phyloP scores from a whole-genome alignment of 2,113 vertebrate species.

The Tautogolabrus adspersus region DNA sequence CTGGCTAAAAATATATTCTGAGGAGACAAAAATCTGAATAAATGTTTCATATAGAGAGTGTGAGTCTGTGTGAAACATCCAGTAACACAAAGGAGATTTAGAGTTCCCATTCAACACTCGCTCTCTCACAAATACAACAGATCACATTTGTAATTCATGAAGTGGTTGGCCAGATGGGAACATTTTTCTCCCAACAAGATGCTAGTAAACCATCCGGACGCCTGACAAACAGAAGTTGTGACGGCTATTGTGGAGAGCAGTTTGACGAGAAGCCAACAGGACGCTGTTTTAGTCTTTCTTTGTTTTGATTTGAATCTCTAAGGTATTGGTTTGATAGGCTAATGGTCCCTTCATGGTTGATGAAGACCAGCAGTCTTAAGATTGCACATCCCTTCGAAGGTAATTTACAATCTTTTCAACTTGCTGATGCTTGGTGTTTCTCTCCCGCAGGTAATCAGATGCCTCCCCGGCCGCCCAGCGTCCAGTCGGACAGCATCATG shows the following conservation, averaged over 20 bases:
- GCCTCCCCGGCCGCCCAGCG: slow-evolving; percentile 96
- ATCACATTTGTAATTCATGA: slow-evolving; percentile 61
- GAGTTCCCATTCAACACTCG: slow-evolving; percentile 42
- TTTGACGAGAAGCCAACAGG: background rate
- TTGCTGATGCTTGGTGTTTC: background rate
- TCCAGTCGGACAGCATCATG: slow-evolving; percentile 95
- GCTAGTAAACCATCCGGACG: slow-evolving; percentile 27
- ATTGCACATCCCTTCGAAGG: no score
- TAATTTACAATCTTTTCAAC: background rate
- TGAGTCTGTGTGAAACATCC: slow-evolving; percentile 19
- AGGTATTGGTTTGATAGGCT: background rate
- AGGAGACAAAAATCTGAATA: background rate
- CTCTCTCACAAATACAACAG: slow-evolving; percentile 16
- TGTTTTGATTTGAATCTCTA: background rate
- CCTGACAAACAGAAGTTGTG: slow-evolving; percentile 12
- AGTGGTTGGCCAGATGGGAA: slow-evolving; percentile 41
- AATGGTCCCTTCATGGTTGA: background rate
- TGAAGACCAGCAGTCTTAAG: no score
- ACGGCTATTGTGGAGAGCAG: background rate
- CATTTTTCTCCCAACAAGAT: slow-evolving; percentile 38
- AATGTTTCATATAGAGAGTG: background rate
- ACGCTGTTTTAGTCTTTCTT: background rate
- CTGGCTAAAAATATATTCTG: background rate
- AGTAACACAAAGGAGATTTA: slow-evolving; percentile 30
- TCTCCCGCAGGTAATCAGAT: slow-evolving; percentile 93